A percentile compares a stretch with the other conserved stretches of the same genome.
Evolutionary conservation across 1,140 invertebrate genomes (phyloP).

Genomic region (Neodiprion virginianus): DNA sequence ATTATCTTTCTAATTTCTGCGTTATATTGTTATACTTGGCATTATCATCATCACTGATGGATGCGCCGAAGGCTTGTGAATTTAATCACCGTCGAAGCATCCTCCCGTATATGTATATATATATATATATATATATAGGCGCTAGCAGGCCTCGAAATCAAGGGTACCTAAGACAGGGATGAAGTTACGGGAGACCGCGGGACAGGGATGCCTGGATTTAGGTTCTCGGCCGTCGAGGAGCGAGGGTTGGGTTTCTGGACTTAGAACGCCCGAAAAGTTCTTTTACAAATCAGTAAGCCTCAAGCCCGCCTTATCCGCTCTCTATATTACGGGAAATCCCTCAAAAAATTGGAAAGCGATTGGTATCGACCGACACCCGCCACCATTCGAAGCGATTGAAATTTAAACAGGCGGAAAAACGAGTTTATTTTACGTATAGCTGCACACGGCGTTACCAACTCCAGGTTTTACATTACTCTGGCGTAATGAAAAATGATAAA

Average conservation of each 20-base stretch:
- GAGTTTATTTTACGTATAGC: neutral
- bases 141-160: neutral
- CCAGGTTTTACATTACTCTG: no score
- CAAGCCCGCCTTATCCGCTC: neutral
- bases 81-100: neutral
- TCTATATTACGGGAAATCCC: neutral
- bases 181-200: neutral
- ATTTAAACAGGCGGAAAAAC: neutral
- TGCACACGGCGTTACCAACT: no score
- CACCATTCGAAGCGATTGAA: neutral
- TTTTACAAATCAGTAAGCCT: neutral
- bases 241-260: neutral
- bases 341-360: neutral
- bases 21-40: no score
- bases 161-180: neutral
- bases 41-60: neutral
- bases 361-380: neutral
- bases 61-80: neutral
- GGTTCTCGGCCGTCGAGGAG: neutral
- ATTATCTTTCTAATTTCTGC: no score
- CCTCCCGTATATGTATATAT: neutral
- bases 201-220: neutral
- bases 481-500: no score
- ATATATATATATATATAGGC: neutral
- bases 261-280: constrained; percentile 1